Evolutionary conservation across 2,797 vertebrate genomes (phyloP).

Genomic region (Chaetodon trifasciatus): DNA sequence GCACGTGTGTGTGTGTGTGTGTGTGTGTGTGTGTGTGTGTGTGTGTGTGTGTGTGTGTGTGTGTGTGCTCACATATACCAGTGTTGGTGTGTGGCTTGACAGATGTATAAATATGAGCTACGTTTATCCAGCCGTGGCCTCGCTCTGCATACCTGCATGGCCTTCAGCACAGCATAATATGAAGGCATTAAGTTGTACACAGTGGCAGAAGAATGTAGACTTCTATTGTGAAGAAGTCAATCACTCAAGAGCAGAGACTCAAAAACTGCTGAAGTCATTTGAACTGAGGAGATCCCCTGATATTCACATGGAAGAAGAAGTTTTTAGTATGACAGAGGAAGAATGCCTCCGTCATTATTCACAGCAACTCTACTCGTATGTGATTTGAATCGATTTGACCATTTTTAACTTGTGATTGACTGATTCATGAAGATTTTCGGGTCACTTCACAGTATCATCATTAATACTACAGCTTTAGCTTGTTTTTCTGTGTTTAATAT

Average conservation of each 20-base stretch:
- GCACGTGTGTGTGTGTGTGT: conserved; percentile 18
- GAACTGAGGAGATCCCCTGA: background rate
- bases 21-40: conserved; percentile 14
- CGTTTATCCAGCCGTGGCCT: conserved; percentile 64
- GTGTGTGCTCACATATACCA: conserved; percentile 4
- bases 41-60: background rate
- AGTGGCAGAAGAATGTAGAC: conserved; percentile 17
- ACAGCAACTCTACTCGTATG: background rate
- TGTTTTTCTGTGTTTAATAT: background rate
- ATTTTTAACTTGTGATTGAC: no score
- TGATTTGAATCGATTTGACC: background rate
- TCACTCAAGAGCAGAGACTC: background rate
- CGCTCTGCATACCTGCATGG: conserved; percentile 58
- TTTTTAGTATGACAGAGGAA: background rate
- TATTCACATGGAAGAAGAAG: no score
- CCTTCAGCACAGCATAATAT: conserved; percentile 24
- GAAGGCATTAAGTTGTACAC: conserved; percentile 27
- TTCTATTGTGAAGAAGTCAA: conserved; percentile 10
- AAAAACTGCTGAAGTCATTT: background rate
- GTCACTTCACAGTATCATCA: no score
- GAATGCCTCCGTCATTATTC: background rate
- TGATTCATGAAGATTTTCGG: no score
- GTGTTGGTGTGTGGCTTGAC: conserved; percentile 41
- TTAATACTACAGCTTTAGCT: background rate
- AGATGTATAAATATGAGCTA: conserved; percentile 67